Evolutionary conservation across 2,797 vertebrate genomes (phyloP), one percentile per base, ranked within the genome.

Genomic region (Sebastes itinus): DNA sequence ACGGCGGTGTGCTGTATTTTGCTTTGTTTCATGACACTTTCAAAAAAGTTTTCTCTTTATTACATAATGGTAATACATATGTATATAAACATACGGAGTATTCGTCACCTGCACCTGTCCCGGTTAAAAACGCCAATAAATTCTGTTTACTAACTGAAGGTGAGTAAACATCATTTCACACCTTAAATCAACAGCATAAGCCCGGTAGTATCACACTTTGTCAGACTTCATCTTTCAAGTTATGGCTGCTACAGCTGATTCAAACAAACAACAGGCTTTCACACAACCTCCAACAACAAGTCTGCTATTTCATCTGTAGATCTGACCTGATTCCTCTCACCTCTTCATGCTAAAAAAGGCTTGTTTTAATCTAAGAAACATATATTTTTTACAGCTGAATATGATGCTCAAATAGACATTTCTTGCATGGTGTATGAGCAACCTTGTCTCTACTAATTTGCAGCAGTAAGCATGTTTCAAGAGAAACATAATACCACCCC

Each of bases 131-230:
- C 30, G 42, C 30, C 52, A 78, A 52, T 49, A 49, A 75, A 64
- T 70, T 61, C 16, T 75, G 78, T 74, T 81, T 20, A 60, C 76
- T 49, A 73, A n/a, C 49, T 20, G 58, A 27, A 77, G 18, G 62
- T 70, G 73, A 84, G n/a, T n/a, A n/a, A n/a, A 27, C 78, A 72
- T n/a, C 28, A 33, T 68, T 81, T 86, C 81, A 83, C 87, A 87
- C 85, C 25, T 78, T 68, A 66, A 59, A 75, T 76, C 88, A 84
- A 59, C 72, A 84, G 68, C 84, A 68, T 27, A 65, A 72, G 62
- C 30, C 58, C 22, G 4, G 59, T 63, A 60, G 73, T 27, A 59
- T 85, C 65, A 33, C 80, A 79, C 72, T 67, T 67, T 73, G 72
- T 75, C 81, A 85, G 52, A 74, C 49, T 61, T 80, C 71, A 12